A percentile compares a stretch with the other conserved stretches of the same genome.
phyloP scores from a whole-genome alignment of 2,797 vertebrate species.

The Protonibea diacanthus region DNA sequence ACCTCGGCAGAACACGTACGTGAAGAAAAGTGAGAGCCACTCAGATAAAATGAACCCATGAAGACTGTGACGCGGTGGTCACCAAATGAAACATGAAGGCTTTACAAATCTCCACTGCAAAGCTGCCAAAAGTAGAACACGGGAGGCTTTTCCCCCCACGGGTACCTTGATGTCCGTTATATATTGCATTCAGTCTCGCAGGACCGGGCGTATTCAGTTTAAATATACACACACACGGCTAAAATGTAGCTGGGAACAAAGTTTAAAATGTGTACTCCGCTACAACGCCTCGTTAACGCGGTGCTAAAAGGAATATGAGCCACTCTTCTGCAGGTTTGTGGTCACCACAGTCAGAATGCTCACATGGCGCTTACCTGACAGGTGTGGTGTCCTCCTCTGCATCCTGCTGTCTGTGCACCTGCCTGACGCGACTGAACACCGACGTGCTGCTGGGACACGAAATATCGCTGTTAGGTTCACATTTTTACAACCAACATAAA shows the following conservation, averaged over 20 bases:
- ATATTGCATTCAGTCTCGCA: background rate
- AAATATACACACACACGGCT: background rate
- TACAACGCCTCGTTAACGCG: no score
- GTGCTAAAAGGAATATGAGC: no score
- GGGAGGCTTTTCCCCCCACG: background rate
- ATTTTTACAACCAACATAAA: background rate
- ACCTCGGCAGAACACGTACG: background rate
- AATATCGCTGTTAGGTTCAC: background rate
- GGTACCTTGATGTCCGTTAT: background rate
- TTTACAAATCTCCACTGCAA: background rate
- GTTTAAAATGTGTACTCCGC: no score
- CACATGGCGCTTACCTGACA: slow-evolving; percentile 81
- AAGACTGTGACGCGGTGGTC: background rate
- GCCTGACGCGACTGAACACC: slow-evolving; percentile 90
- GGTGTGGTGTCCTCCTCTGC: slow-evolving; percentile 71
- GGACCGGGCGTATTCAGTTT: background rate
- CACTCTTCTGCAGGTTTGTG: background rate
- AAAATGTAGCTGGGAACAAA: background rate
- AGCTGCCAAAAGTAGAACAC: background rate
- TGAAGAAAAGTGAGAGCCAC: background rate
- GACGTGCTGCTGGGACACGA: slow-evolving; percentile 80
- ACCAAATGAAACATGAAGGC: no score
- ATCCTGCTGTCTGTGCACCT: slow-evolving; percentile 87
- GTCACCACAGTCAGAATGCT: background rate
- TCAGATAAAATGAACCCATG: background rate